Evolutionary conservation across 2,113 vertebrate genomes (phyloP).

Genomic region (Podocnemis expansa): DNA sequence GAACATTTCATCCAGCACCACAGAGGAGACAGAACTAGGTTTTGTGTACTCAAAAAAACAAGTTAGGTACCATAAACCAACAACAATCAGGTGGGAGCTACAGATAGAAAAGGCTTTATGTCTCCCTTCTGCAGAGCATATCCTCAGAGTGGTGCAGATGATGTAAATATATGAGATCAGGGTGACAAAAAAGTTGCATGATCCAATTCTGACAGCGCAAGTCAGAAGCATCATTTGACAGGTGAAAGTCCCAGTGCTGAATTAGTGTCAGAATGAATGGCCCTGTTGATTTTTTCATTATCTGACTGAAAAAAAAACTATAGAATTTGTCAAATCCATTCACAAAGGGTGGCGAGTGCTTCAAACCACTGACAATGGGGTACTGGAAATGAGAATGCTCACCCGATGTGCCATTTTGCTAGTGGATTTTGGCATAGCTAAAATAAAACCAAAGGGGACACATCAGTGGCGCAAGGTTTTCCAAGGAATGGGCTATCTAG

Average conservation of each 20-base stretch:
- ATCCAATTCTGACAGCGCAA: slow-evolving; percentile 20
- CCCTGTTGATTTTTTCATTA: too few relatives aligned
- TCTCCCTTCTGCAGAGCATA: neutral
- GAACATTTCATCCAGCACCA: slow-evolving; percentile 38
- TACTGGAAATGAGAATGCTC: too few relatives aligned
- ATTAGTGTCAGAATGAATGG: too few relatives aligned
- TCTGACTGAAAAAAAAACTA: too few relatives aligned
- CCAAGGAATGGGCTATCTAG: too few relatives aligned
- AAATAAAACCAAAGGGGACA: too few relatives aligned
- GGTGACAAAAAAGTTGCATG: neutral
- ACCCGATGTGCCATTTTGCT: too few relatives aligned
- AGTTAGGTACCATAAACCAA: slow-evolving; percentile 36
- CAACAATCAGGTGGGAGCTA: slow-evolving; percentile 38
- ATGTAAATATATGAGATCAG: neutral
- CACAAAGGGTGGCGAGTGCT: too few relatives aligned
- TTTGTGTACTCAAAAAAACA: slow-evolving; percentile 48
- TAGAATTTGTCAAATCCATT: too few relatives aligned
- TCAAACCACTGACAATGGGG: too few relatives aligned
- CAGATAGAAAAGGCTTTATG: slow-evolving; percentile 49
- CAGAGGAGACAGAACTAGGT: slow-evolving; percentile 11
- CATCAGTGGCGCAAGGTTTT: too few relatives aligned
- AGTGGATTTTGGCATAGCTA: too few relatives aligned
- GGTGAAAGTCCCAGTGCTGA: slow-evolving; percentile 9
- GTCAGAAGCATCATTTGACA: slow-evolving; percentile 30
- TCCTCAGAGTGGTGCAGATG: neutral